These are phyloP conservation scores for Apaloderma vittatum DNA, from an alignment of 2,113 vertebrate species.

Conservation along the genomic window DNA sequence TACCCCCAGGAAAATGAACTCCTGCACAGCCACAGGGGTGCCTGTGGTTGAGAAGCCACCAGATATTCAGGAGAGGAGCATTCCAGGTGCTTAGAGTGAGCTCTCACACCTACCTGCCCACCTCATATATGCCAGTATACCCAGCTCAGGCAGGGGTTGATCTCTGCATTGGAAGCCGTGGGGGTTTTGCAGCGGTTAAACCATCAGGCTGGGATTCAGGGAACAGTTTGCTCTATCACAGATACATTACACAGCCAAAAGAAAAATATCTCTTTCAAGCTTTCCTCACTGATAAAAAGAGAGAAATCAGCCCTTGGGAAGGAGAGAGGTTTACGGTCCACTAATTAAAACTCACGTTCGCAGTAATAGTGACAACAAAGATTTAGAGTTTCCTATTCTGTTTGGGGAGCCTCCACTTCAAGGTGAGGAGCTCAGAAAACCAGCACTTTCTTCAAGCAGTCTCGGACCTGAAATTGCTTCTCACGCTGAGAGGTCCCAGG, in stretches of 20 bases:
- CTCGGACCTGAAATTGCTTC: background rate
- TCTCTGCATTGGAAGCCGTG: background rate
- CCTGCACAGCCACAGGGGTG: conserved; percentile 19
- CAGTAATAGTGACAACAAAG: background rate
- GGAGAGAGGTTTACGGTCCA: background rate
- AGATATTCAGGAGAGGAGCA: conserved; percentile 13
- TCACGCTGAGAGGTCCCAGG: background rate
- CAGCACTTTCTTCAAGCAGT: background rate
- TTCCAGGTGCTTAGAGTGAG: background rate
- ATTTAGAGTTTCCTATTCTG: background rate
- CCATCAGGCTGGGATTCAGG: background rate
- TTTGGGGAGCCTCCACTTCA: background rate
- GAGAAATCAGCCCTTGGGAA: background rate
- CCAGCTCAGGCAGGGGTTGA: background rate
- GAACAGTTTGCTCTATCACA: background rate
- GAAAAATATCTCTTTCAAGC: background rate
- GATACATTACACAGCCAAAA: background rate
- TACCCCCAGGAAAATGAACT: background rate
- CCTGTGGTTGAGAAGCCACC: conserved; percentile 13
- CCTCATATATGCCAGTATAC: background rate
- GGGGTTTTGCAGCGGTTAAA: background rate
- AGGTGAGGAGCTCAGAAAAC: background rate
- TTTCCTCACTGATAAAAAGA: background rate
- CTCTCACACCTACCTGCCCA: background rate
- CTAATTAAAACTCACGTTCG: background rate